These are phyloP conservation scores for Achroia grisella DNA, from an alignment of 1,140 invertebrate species.

Conservation along the genomic window DNA sequence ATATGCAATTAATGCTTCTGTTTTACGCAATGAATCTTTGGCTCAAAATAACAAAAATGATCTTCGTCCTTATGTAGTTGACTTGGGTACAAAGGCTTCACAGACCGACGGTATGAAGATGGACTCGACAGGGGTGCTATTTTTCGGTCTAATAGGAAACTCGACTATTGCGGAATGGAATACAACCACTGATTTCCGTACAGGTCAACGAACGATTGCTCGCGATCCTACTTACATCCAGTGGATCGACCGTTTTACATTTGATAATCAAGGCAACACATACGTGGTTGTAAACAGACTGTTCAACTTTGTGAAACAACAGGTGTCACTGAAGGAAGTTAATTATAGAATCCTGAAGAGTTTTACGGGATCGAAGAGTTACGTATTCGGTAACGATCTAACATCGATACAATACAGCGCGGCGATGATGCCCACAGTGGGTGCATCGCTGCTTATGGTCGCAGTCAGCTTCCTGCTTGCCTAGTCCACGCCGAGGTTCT, in stretches of 20 bases:
- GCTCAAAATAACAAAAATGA: slow-evolving; percentile 34
- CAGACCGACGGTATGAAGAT: slow-evolving; percentile 82
- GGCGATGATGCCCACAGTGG: slow-evolving; percentile 29
- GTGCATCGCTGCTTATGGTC: slow-evolving; percentile 36
- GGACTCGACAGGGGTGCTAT: slow-evolving; percentile 78
- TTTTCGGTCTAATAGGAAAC: slow-evolving; percentile 78
- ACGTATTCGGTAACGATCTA: slow-evolving; percentile 73
- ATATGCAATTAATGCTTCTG: slow-evolving; percentile 75
- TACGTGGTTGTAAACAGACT: slow-evolving; percentile 80
- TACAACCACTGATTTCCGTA: slow-evolving; percentile 58
- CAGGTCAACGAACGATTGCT: slow-evolving; percentile 76
- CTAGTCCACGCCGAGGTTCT: slow-evolving; percentile 27
- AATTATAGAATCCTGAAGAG: slow-evolving; percentile 78
- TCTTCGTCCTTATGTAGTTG: slow-evolving; percentile 59
- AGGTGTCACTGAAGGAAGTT: slow-evolving; percentile 66
- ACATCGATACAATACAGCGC: slow-evolving; percentile 20
- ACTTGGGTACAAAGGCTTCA: slow-evolving; percentile 76
- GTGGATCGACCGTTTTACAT: slow-evolving; percentile 82
- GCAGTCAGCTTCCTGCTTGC: slow-evolving; percentile 45
- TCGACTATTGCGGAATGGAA: slow-evolving; percentile 81
- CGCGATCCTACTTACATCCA: slow-evolving; percentile 78
- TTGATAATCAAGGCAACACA: slow-evolving; percentile 77
- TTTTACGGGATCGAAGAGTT: slow-evolving; percentile 75
- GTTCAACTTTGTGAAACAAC: slow-evolving; percentile 76
- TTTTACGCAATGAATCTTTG: slow-evolving; percentile 72